These are phyloP conservation scores for Luffia ferchaultella DNA, from an alignment of 2,888 invertebrate genomes.

Conservation along the genomic window DNA sequence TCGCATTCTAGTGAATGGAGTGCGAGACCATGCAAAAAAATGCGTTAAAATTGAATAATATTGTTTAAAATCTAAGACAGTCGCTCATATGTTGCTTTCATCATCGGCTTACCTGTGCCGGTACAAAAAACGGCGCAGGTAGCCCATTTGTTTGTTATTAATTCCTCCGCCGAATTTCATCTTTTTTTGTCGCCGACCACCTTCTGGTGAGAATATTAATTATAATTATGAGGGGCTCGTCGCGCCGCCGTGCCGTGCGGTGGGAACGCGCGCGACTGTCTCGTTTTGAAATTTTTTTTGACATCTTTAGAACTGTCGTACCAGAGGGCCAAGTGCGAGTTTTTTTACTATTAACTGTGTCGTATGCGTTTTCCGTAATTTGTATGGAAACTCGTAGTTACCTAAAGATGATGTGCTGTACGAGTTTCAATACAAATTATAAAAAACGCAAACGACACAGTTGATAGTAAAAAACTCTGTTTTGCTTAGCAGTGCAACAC, in stretches of 20 bases:
- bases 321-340: too few relatives aligned
- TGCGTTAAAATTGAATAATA: constrained; percentile 56
- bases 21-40: constrained; percentile 39
- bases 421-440: not conserved
- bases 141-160: constrained; percentile 68
- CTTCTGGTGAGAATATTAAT: constrained; percentile 66
- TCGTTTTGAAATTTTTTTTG: too few relatives aligned
- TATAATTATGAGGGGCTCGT: constrained; percentile 61
- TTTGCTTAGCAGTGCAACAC: not conserved
- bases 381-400: too few relatives aligned
- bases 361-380: too few relatives aligned
- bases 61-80: constrained; percentile 60
- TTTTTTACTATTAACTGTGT: too few relatives aligned
- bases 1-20: constrained; percentile 39
- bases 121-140: constrained; percentile 63
- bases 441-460: not conserved
- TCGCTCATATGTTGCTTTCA: constrained; percentile 56
- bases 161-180: constrained; percentile 59
- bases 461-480: not conserved
- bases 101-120: constrained; percentile 54
- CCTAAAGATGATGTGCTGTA: not conserved
- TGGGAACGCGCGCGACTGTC: constrained; percentile 15
- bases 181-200: constrained; percentile 43
- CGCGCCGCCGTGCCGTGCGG: constrained; percentile 40
- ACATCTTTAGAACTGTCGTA: too few relatives aligned